Evolutionary conservation across 2,888 invertebrate species (phyloP).

Genomic region (Yponomeuta malinellus): DNA sequence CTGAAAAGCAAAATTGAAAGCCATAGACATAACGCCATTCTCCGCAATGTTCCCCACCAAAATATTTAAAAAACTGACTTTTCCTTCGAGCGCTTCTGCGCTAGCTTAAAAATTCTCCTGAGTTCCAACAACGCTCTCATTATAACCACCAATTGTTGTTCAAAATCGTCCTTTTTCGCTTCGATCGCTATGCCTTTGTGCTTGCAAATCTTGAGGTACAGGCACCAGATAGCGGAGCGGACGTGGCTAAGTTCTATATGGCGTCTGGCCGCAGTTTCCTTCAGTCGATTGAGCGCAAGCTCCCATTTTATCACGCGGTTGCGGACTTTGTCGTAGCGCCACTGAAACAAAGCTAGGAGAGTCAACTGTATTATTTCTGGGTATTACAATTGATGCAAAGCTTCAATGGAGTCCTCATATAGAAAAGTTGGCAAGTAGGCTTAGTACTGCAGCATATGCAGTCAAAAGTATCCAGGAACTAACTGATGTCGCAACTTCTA

Average conservation of each 20-base stretch:
- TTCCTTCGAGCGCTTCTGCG: constrained; percentile 53
- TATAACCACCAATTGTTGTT: constrained; percentile 77
- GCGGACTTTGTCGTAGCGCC: constrained; percentile 76
- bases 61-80: constrained; percentile 37
- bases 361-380: neutral
- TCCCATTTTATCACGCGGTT: constrained; percentile 78
- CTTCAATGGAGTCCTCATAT: too few relatives aligned
- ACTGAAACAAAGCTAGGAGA: constrained; percentile 40
- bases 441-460: too few relatives aligned
- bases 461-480: too few relatives aligned
- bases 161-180: constrained; percentile 68
- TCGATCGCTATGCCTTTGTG: constrained; percentile 31
- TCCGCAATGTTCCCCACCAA: too few relatives aligned
- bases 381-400: too few relatives aligned
- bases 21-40: too few relatives aligned
- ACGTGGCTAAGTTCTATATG: constrained; percentile 77
- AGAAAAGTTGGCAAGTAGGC: too few relatives aligned
- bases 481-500: too few relatives aligned
- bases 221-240: constrained; percentile 74
- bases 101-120: constrained; percentile 62
- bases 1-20: constrained; percentile 5
- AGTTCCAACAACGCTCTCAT: constrained; percentile 77
- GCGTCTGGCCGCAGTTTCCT: constrained; percentile 70
- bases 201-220: constrained; percentile 78
- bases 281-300: constrained; percentile 73